These are phyloP conservation scores for Bothrops jararaca DNA, from an alignment of 2,113 vertebrate genomes.

Conservation along the genomic window DNA sequence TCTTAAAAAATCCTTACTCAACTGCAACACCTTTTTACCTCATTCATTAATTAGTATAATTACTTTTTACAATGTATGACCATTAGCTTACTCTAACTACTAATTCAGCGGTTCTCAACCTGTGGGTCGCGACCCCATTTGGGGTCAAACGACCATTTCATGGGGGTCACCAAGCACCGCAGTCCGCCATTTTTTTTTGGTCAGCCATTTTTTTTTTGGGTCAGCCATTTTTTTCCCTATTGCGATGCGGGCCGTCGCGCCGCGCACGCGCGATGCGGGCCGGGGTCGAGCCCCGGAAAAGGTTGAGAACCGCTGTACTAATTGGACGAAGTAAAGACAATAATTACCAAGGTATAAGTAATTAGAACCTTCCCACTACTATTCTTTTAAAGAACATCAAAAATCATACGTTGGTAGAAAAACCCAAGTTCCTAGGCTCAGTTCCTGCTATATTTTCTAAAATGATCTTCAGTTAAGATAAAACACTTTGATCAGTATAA, in stretches of 20 bases:
- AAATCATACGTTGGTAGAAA: background rate
- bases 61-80: background rate
- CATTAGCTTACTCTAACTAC: background rate
- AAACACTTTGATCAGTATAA: background rate
- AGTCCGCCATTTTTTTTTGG: no score
- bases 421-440: background rate
- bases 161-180: no score
- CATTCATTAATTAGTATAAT: background rate
- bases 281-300: no score
- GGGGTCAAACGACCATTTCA: no score
- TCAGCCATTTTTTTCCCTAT: no score
- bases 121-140: no score
- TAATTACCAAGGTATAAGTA: background rate
- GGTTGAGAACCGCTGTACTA: no score
- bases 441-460: background rate
- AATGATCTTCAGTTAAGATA: background rate
- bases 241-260: no score
- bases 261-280: no score
- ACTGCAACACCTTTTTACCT: background rate
- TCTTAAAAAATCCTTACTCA: background rate
- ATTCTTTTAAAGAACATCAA: background rate
- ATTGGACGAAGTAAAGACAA: background rate
- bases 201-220: no score
- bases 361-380: background rate
- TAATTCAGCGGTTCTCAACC: no score